phyloP scores from a whole-genome alignment of 2,888 invertebrate genomes.

The Latrodectus hesperus region DNA sequence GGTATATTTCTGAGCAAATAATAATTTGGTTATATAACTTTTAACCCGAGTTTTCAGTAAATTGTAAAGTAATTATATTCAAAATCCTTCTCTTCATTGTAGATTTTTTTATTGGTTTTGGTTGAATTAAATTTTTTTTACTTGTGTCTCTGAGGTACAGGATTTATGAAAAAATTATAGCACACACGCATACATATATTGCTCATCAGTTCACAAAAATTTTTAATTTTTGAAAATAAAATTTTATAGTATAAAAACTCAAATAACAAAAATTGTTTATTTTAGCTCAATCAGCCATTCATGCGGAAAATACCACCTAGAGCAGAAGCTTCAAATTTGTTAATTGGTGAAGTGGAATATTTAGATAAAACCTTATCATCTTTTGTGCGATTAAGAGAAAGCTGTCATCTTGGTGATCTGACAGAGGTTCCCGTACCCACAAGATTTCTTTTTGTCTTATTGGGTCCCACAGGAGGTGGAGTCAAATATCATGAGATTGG shows the following conservation, averaged over 20 bases:
- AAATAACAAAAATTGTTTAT: background rate
- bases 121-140: too few relatives aligned
- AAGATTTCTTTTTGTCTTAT: constrained; percentile 74
- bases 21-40: too few relatives aligned
- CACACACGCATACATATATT: too few relatives aligned
- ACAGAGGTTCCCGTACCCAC: constrained; percentile 74
- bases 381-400: constrained; percentile 72
- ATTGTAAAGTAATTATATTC: too few relatives aligned
- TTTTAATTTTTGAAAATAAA: too few relatives aligned
- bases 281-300: constrained; percentile 71
- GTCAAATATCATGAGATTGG: constrained; percentile 73
- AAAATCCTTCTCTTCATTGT: too few relatives aligned
- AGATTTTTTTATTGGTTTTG: too few relatives aligned
- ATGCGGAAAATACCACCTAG: constrained; percentile 72
- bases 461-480: constrained; percentile 73
- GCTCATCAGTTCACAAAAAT: too few relatives aligned
- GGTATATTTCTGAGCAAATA: too few relatives aligned
- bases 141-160: too few relatives aligned
- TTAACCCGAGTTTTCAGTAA: too few relatives aligned
- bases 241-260: background rate
- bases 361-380: constrained; percentile 71
- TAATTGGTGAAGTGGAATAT: constrained; percentile 72
- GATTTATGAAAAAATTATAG: too few relatives aligned
- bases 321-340: constrained; percentile 72
- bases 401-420: constrained; percentile 73